A percentile compares a stretch with the other conserved stretches of the same genome.
phyloP scores from a whole-genome alignment of 2,113 vertebrate species.

The Felis catus region F.catus_Fca126_mat1.0 CM031420.1:29900501-29901000 shows the following conservation, averaged over 20 bases:
- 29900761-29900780: background rate
- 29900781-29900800: background rate
- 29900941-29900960: background rate
- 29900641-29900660: background rate
- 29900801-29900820: background rate
- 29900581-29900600: background rate
- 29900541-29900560: background rate
- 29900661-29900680: background rate
- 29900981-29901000: background rate
- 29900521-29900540: background rate
- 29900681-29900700: background rate
- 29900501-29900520: background rate
- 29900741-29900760: background rate
- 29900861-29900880: background rate
- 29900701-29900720: background rate
- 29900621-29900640: background rate
- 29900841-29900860: background rate
- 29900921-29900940: background rate
- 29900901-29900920: background rate
- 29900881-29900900: background rate
- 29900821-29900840: background rate
- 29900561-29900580: background rate
- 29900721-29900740: background rate
- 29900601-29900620: background rate
- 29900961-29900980: background rate